These are phyloP conservation scores for Heliocidaris tuberculata DNA, from an alignment of 35 echinoderm and acorn worm species.

Conservation along the genomic window DNA sequence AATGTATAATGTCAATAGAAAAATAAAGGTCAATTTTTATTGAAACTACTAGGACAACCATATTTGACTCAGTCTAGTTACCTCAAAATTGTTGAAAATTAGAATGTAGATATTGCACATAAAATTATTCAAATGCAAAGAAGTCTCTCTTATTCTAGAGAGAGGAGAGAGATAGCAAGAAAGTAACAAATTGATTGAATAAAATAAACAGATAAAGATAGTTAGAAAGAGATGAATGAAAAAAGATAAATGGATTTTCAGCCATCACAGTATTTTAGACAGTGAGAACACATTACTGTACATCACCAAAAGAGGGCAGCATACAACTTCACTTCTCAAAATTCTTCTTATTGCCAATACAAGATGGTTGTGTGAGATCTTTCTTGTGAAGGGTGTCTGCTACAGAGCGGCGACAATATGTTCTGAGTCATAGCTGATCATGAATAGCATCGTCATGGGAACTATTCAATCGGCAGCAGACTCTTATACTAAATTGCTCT, in stretches of 20 bases:
- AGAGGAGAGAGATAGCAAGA: background rate
- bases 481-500: background rate
- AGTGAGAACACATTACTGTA: background rate
- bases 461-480: background rate
- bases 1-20: background rate
- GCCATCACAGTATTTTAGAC: background rate
- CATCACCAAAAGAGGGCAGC: background rate
- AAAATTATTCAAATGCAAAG: background rate
- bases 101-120: background rate
- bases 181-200: too few relatives aligned
- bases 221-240: background rate
- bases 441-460: conserved; percentile 9
- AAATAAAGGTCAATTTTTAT: background rate
- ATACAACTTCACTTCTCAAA: background rate
- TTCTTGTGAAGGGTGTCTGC: background rate
- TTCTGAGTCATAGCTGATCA: background rate
- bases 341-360: background rate
- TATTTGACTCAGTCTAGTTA: too few relatives aligned
- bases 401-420: background rate
- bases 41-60: too few relatives aligned
- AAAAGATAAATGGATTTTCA: too few relatives aligned
- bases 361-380: background rate
- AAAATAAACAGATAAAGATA: background rate
- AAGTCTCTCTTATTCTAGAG: background rate
- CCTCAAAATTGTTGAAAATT: too few relatives aligned